A percentile compares a stretch with the other conserved stretches of the same genome.
Evolutionary conservation across 2,113 vertebrate genomes (phyloP).

Genomic region (Vulpes vulpes): DNA sequence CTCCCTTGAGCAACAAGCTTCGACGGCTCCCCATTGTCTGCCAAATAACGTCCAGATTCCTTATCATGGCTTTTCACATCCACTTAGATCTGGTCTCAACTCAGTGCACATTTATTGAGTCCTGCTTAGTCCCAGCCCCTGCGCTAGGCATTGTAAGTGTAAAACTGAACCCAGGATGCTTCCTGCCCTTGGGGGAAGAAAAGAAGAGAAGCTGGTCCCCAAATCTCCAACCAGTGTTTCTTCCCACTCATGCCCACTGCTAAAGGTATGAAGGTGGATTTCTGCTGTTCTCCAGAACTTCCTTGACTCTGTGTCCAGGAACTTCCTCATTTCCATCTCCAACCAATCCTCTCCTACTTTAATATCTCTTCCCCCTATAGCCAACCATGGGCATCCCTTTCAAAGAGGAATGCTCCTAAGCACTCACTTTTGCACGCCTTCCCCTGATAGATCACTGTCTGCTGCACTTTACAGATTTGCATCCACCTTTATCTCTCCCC

Average conservation of each 20-base stretch:
- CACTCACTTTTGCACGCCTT: not conserved
- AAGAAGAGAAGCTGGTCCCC: not conserved
- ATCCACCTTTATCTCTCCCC: not conserved
- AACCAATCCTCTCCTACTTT: not conserved
- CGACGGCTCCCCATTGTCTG: conserved; percentile 59
- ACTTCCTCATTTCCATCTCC: not conserved
- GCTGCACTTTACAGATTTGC: not conserved
- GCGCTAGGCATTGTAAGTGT: not conserved
- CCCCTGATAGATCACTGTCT: accelerated
- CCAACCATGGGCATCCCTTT: not conserved
- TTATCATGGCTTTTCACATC: conserved; percentile 79
- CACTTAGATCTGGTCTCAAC: conserved; percentile 80
- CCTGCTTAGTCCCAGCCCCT: conserved; percentile 22
- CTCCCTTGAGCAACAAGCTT: conserved; percentile 54
- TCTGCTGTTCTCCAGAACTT: not conserved
- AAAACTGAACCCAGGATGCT: conserved; percentile 32
- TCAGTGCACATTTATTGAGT: conserved; percentile 81
- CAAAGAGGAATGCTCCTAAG: not conserved
- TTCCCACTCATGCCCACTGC: not conserved
- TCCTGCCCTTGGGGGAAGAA: not conserved
- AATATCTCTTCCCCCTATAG: not conserved
- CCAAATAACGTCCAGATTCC: conserved; percentile 64
- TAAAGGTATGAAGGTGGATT: not conserved
- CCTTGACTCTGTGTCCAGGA: not conserved
- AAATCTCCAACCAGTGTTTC: not conserved